Base-by-base conservation (phyloP, 2,888 invertebrate species). In the Brassicogethes aeneus region DNA sequence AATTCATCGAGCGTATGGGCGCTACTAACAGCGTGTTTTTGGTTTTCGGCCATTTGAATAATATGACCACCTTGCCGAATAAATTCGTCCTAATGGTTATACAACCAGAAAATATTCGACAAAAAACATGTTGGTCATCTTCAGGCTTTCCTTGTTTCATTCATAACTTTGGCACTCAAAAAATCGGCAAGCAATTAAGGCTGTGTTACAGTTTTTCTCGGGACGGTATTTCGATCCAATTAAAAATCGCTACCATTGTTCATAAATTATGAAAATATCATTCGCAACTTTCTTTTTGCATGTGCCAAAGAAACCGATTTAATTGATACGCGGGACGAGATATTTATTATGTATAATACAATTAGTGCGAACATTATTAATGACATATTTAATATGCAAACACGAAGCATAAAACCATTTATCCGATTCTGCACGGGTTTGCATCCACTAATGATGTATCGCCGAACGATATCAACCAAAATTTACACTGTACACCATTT, bases 1-100 rank as follows among this genome's bases (percentile, higher is more conserved):
- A 44, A 54, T 54, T 50, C 54, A 16, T 16, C 12, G 35, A 36
- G 37, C 44, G 48, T 44, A 39, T 23, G 32, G 10, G 31, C 40
- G 42, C 39, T 45, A 47, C 55, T 56, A 56, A 56, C 56, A 55
- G 55, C 50, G 52, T 51, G 52, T 53, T 52, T 54, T 56, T 43
- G 50, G 45, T 45, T 44, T 46, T 16, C 41, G 41, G 36, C 46
- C 34, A 42, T 52, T 53, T 53, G 45, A 52, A 52, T 52, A 52
- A 52, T 50, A 43, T 43, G 43, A 46, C 41, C 49, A 43, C 44
- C 41, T 44, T 51, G 50, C 49, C 46, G 54, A 51, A 56, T 55
- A 55, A 53, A 55, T 56, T 47, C 49, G 45, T 49, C 44, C 48
- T 53, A 53, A 56, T 53, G 43, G 47, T 17, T 34, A 32, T 34